Evolutionary conservation across 1,140 invertebrate genomes (phyloP), one percentile per base, ranked within the genome.

Genomic region (Centruroides sculpturatus): DNA sequence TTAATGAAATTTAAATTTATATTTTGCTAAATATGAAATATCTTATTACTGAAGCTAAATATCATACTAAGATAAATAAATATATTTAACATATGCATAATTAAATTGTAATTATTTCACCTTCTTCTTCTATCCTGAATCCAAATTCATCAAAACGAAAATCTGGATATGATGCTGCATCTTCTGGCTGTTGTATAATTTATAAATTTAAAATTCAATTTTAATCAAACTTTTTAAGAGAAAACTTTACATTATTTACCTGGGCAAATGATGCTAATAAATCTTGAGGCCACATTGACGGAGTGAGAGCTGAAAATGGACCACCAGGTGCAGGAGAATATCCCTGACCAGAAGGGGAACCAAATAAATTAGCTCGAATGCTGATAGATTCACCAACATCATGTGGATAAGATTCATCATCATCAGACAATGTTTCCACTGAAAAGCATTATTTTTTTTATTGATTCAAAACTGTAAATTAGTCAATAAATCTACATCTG

Each of bases 201-300:
- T 23, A 23, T 23, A 34, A 41, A 35, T 53, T 5, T 13, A n/a
- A 5, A 3, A 47, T 4, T 41, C 34, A 47, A 57, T 34, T 52
- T 13, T 49, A 35, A 57, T 51, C 53, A 57, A 47, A 48, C 13
- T 46, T 47, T 9, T 35, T 35, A 59, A 11, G 34, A 47, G 6
- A 41, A 41, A 41, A 41, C 41, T 41, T 41, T 12, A 35, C 41
- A 41, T 41, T 12, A 61, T 35, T 53, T 59, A 67, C 66, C 66
- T 73, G 82, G 65, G 81, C 82, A 41, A 89, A 73, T 75, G 88
- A 89, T 3, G 82, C 82, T 67, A 95, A 78, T 48, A 96, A 86
- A 73, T 96, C 89, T 73, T 95, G 91, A 23, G 94, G 93, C 84
- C 92, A 93, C 92, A 98, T 96, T 54, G 91, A 95, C 12, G 92